A percentile compares a stretch with the other conserved stretches of the same genome.
Evolutionary conservation across 2,797 vertebrate genomes (phyloP).

Genomic region (Brachyalestes nurse): DNA sequence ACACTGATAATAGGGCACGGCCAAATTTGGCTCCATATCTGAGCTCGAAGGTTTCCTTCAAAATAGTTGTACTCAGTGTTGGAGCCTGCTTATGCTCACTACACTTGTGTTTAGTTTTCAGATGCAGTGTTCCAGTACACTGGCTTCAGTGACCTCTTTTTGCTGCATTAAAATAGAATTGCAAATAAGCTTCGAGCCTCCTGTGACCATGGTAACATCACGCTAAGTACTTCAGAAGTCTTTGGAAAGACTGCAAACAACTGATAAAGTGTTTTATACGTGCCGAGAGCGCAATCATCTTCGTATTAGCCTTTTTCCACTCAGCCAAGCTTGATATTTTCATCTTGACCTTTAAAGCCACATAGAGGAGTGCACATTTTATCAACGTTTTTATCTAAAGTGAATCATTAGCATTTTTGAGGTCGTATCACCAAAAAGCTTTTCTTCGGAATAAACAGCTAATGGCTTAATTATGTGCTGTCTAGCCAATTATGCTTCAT

Average conservation of each 20-base stretch:
- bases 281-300: constrained; percentile 31
- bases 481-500: constrained; percentile 28
- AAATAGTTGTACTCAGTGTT: neutral
- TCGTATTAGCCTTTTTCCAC: constrained; percentile 24
- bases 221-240: constrained; percentile 46
- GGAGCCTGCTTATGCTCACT: constrained; percentile 1
- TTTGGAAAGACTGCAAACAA: constrained; percentile 56
- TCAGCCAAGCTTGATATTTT: constrained; percentile 20
- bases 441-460: constrained; percentile 25
- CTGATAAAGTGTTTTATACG: constrained; percentile 45
- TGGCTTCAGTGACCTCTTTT: constrained; percentile 49
- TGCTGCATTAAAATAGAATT: constrained; percentile 47
- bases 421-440: constrained; percentile 17
- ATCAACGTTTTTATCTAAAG: neutral
- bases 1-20: neutral
- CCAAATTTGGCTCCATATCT: neutral
- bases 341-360: neutral
- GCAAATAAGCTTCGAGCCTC: constrained; percentile 54
- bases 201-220: constrained; percentile 62
- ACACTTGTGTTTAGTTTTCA: constrained; percentile 27
- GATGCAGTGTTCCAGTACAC: constrained; percentile 45
- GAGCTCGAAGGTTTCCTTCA: neutral
- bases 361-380: neutral
- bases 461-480: constrained; percentile 4
- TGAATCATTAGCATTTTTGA: constrained; percentile 2